Conservation (phyloP, 1,140 invertebrate species). For the Lordiphosa stackelbergi region DNA sequence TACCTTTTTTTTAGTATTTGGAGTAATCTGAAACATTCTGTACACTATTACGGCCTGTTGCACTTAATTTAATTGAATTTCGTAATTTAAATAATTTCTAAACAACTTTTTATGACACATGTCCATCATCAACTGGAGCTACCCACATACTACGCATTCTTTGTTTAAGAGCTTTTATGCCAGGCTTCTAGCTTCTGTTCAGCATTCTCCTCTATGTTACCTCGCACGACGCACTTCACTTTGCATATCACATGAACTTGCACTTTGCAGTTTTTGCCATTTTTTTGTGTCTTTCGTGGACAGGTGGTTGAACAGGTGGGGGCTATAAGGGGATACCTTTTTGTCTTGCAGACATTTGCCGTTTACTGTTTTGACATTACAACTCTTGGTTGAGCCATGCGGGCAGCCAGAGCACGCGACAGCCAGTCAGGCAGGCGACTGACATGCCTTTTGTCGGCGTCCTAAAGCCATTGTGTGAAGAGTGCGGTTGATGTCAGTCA, state of each 20-base stretch:
- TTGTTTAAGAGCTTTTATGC: slow-evolving; percentile 11
- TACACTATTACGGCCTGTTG: no score
- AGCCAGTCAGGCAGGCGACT: slow-evolving; percentile 43
- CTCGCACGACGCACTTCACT: slow-evolving; percentile 43
- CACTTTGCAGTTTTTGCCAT: slow-evolving; percentile 55
- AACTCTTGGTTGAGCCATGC: slow-evolving; percentile 31
- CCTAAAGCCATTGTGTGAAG: slow-evolving; percentile 29
- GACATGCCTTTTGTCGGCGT: slow-evolving; percentile 54
- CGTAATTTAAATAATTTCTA: background rate
- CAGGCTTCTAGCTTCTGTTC: slow-evolving; percentile 7
- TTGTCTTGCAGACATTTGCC: slow-evolving; percentile 64
- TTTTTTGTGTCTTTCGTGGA: slow-evolving; percentile 15
- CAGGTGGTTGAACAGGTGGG: slow-evolving; percentile 20
- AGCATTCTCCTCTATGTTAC: slow-evolving; percentile 6
- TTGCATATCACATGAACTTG: slow-evolving; percentile 72
- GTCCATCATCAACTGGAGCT: background rate
- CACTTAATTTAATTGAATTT: background rate
- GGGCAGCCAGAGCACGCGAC: slow-evolving; percentile 10
- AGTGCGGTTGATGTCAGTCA: slow-evolving; percentile 40
- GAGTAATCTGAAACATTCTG: no score
- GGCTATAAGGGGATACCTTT: slow-evolving; percentile 20
- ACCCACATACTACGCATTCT: slow-evolving; percentile 2
- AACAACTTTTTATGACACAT: background rate
- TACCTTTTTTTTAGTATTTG: no score
- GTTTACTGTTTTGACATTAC: slow-evolving; percentile 65